Conservation (phyloP, 2,797 vertebrate genomes). For the Lutjanus campechanus region DNA sequence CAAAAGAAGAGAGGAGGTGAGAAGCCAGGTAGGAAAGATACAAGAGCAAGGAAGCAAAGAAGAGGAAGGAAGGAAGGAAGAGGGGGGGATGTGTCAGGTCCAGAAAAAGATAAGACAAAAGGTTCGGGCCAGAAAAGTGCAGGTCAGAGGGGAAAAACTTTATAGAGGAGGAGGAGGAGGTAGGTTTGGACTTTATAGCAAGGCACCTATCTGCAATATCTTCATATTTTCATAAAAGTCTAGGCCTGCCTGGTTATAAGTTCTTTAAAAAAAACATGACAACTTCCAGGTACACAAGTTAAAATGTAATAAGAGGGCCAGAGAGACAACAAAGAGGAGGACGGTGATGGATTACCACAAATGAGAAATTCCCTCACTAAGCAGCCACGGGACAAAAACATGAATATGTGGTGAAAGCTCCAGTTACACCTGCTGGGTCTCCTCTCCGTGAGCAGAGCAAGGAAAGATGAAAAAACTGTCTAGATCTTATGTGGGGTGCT, state of each 20-base stretch:
- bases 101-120: conserved; percentile 61
- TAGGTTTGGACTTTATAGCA: conserved; percentile 23
- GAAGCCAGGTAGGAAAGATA: conserved; percentile 68
- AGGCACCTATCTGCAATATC: conserved; percentile 19
- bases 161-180: background rate
- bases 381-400: conserved; percentile 58
- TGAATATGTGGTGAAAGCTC: conserved; percentile 68
- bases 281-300: conserved; percentile 36
- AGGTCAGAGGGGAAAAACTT: conserved; percentile 42
- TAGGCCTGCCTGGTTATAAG: background rate
- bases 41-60: conserved; percentile 27
- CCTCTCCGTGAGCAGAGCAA: background rate
- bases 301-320: conserved; percentile 35
- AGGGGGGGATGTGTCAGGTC: conserved; percentile 29
- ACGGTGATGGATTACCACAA: conserved; percentile 63
- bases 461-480: background rate
- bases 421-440: conserved; percentile 63
- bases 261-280: conserved; percentile 25
- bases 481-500: background rate
- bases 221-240: background rate
- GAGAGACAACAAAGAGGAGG: conserved; percentile 46
- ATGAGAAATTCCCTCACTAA: conserved; percentile 42
- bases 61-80: conserved; percentile 70
- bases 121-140: conserved; percentile 38
- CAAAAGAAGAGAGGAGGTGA: conserved; percentile 63